Evolutionary conservation across 2,113 vertebrate genomes (phyloP).

Genomic region (Corythornis vintsioides): DNA sequence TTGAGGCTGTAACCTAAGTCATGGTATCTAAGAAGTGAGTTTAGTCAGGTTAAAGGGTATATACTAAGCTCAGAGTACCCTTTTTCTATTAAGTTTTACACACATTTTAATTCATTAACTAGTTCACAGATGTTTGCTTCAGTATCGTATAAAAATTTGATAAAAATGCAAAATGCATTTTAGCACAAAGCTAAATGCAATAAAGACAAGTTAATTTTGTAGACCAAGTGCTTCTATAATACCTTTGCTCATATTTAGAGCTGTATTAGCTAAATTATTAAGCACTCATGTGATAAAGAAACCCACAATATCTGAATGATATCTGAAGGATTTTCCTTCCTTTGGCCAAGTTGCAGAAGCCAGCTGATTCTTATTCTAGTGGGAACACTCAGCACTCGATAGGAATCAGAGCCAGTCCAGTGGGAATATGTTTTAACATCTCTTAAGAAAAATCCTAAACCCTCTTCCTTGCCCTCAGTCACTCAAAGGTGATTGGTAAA

Average conservation of each 20-base stretch:
- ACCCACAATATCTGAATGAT: accelerated
- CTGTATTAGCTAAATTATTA: not conserved
- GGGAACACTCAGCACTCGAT: not conserved
- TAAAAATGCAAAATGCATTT: not conserved
- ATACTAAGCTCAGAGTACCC: not conserved
- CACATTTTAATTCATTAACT: not conserved
- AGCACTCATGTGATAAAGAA: not conserved
- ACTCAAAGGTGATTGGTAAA: not conserved
- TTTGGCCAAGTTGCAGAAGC: not conserved
- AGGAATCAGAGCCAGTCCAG: not conserved
- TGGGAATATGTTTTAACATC: slow-evolving; percentile 1
- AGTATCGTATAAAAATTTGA: not conserved
- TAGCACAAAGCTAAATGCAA: not conserved
- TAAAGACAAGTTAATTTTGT: not conserved
- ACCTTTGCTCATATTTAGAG: not conserved
- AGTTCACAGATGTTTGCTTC: not conserved
- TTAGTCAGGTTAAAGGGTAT: not conserved
- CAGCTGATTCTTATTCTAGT: not conserved
- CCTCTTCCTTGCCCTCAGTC: not conserved
- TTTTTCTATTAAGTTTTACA: not conserved
- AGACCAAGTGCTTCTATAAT: not conserved
- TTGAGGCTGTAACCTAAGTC: not conserved
- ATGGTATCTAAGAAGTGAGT: not conserved
- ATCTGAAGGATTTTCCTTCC: not conserved
- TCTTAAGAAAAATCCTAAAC: not conserved